These are phyloP conservation scores for Lomographa bimaculata DNA, from an alignment of 2,888 invertebrate genomes.

Conservation along the genomic window DNA sequence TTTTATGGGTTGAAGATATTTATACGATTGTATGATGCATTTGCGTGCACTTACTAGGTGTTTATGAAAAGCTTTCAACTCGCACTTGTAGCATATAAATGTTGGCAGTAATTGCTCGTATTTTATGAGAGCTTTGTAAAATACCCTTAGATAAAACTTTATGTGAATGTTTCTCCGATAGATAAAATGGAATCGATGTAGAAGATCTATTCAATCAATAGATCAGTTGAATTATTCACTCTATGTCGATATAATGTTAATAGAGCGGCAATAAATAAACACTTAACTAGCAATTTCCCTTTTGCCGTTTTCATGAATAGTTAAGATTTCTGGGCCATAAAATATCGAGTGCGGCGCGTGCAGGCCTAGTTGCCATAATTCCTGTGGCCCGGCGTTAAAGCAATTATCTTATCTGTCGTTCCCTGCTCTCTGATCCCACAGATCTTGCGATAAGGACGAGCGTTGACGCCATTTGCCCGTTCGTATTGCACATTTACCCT, in stretches of 20 bases:
- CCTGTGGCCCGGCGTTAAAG: slow-evolving; percentile 52
- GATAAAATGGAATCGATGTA: slow-evolving; percentile 14
- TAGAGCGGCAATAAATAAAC: slow-evolving; percentile 29
- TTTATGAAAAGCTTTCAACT: too few relatives aligned
- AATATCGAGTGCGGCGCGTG: slow-evolving; percentile 33
- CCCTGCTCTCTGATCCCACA: slow-evolving; percentile 60
- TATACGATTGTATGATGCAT: slow-evolving; percentile 1
- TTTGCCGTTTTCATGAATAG: slow-evolving; percentile 25
- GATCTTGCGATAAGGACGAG: slow-evolving; percentile 68
- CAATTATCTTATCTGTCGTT: slow-evolving; percentile 72
- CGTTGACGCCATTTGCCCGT: slow-evolving; percentile 76
- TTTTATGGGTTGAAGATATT: slow-evolving; percentile 27
- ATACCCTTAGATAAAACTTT: too few relatives aligned
- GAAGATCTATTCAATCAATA: too few relatives aligned
- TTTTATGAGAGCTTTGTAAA: too few relatives aligned
- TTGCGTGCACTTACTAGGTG: slow-evolving; percentile 2
- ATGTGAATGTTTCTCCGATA: slow-evolving; percentile 3
- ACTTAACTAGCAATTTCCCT: slow-evolving; percentile 33
- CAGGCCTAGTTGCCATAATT: slow-evolving; percentile 50
- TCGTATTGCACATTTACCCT: slow-evolving; percentile 76
- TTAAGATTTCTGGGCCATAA: slow-evolving; percentile 34
- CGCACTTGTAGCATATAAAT: too few relatives aligned
- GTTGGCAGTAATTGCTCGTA: too few relatives aligned
- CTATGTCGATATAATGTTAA: slow-evolving; percentile 17
- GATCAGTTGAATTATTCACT: slow-evolving; percentile 6